phyloP scores from a whole-genome alignment of 2,113 vertebrate species.

The Podarcis raffonei region DNA sequence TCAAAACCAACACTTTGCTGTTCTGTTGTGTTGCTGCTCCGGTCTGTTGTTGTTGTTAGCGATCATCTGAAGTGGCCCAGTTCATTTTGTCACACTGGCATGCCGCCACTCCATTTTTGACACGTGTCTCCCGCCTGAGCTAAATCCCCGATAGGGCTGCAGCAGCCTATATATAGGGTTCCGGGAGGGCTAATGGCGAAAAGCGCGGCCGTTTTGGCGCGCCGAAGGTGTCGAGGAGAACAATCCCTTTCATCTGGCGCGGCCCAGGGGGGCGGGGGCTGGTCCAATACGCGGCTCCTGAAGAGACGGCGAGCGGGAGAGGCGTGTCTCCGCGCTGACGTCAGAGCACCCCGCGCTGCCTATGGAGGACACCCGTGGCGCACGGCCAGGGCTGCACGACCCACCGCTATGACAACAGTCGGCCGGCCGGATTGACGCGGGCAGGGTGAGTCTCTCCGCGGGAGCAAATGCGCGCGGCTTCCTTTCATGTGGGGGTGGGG shows the following conservation, averaged over 20 bases:
- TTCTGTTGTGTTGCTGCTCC: not conserved
- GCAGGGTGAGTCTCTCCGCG: not conserved
- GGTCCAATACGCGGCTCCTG: no score
- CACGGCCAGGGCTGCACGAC: not conserved
- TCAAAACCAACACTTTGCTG: not conserved
- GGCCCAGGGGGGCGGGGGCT: not conserved
- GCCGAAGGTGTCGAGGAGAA: not conserved
- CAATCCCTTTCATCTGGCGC: rapidly evolving
- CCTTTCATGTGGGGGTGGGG: not conserved
- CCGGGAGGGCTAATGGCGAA: no score
- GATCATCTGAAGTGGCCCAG: not conserved
- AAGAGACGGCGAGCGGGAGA: not conserved
- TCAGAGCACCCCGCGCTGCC: not conserved
- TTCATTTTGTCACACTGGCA: not conserved
- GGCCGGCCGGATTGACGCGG: not conserved
- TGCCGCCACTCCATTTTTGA: not conserved
- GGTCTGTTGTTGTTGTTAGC: no score
- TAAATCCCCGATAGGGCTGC: not conserved
- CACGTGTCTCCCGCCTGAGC: not conserved
- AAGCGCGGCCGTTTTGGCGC: not conserved
- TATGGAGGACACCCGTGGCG: not conserved
- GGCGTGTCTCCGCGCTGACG: not conserved
- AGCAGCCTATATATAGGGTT: no score
- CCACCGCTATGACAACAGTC: not conserved
- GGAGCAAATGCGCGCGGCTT: not conserved